A percentile compares a stretch with the other conserved stretches of the same genome.
Evolutionary conservation across 2,797 vertebrate genomes (phyloP).

Genomic region (Iguana delicatissima): DNA sequence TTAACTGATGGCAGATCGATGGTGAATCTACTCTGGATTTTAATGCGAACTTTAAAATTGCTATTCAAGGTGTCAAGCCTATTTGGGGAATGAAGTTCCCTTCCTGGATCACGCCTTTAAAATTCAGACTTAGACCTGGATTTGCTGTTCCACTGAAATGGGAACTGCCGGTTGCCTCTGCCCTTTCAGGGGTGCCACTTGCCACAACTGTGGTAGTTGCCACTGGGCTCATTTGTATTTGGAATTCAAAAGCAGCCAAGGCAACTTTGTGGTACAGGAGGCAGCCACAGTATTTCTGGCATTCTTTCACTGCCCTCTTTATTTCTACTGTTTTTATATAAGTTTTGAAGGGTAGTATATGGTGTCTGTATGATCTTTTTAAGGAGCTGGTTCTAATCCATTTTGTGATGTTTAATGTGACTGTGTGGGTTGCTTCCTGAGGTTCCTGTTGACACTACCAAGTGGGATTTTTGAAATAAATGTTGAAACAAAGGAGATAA

Average conservation of each 20-base stretch:
- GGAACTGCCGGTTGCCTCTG: no score
- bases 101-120: no score
- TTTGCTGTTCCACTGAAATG: no score
- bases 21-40: no score
- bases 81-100: no score
- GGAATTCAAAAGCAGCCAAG: background rate
- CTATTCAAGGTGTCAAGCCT: no score
- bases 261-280: background rate
- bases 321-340: background rate
- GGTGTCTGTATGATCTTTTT: background rate
- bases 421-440: background rate
- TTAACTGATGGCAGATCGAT: no score
- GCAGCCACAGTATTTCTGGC: background rate
- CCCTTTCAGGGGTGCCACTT: background rate
- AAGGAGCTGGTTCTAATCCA: background rate
- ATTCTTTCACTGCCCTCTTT: background rate
- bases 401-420: slow-evolving; percentile 7
- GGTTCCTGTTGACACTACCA: slow-evolving; percentile 7
- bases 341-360: slow-evolving; percentile 3
- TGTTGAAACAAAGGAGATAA: slow-evolving; percentile 3
- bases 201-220: background rate
- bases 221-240: background rate
- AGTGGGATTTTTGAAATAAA: background rate
- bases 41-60: no score
- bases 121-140: no score